Evolutionary conservation across 2,888 invertebrate species (phyloP).

Genomic region (Eurytoma californica): DNA sequence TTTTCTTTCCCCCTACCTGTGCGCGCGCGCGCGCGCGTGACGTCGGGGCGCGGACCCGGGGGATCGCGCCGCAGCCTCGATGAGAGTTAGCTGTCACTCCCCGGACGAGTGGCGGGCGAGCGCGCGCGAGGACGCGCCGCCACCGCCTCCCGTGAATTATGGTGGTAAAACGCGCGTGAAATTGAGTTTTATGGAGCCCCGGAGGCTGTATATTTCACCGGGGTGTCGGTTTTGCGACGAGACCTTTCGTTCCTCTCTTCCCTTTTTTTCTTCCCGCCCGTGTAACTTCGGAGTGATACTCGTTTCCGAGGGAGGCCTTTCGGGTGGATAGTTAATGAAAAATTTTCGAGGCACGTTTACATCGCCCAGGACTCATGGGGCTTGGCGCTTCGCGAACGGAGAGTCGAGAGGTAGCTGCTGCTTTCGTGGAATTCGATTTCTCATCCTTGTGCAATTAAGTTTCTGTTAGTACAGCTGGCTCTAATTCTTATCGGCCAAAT

Average conservation of each 20-base stretch:
- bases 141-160: conserved; percentile 28
- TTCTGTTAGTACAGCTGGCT: no score
- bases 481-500: background rate
- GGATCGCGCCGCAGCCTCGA: conserved; percentile 2
- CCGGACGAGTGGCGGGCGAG: background rate
- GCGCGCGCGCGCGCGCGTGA: no score
- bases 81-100: conserved; percentile 46
- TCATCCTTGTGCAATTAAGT: no score
- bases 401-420: no score
- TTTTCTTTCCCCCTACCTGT: background rate
- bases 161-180: conserved; percentile 23
- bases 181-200: conserved; percentile 37
- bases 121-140: no score
- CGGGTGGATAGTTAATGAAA: no score
- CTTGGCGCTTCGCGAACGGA: no score
- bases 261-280: background rate
- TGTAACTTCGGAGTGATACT: background rate
- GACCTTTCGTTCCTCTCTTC: background rate
- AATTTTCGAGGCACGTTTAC: background rate
- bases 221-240: conserved; percentile 5
- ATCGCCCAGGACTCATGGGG: background rate
- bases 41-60: background rate
- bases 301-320: no score
- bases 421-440: no score
- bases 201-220: conserved; percentile 21